Percentiles rank a stretch among this genome's conserved stretches.
phyloP scores from a whole-genome alignment of 2,797 vertebrate species.

The Tolypeutes matacus region DNA sequence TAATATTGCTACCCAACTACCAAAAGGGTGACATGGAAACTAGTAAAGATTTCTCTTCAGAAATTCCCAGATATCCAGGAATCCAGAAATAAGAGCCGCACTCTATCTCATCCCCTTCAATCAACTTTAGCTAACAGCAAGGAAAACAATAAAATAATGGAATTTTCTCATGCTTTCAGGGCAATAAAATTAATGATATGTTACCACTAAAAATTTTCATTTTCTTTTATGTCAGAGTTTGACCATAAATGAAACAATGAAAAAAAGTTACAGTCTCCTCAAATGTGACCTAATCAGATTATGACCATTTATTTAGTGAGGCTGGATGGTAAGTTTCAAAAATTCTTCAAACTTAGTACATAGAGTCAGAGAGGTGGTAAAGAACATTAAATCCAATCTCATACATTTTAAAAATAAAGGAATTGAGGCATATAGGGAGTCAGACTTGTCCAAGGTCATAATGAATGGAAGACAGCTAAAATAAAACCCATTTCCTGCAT shows the following conservation, averaged over 20 bases:
- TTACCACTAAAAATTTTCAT: conserved; percentile 70
- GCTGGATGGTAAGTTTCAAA: conserved; percentile 28
- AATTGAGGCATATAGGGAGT: background rate
- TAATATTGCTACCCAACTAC: background rate
- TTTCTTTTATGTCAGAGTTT: conserved; percentile 72
- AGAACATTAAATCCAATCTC: conserved; percentile 19
- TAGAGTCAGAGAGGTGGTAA: conserved; percentile 18
- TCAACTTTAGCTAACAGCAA: conserved; percentile 72
- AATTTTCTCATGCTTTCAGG: conserved; percentile 68
- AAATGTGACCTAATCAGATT: conserved; percentile 74
- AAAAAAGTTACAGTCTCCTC: conserved; percentile 60
- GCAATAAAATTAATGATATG: conserved; percentile 77
- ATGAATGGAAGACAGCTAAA: conserved; percentile 21
- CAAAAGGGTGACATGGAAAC: background rate
- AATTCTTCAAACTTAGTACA: conserved; percentile 49
- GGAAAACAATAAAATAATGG: conserved; percentile 76
- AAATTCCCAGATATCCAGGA: background rate
- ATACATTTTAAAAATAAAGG: conserved; percentile 51
- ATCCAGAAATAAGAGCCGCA: background rate
- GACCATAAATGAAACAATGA: conserved; percentile 71
- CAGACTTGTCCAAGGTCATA: conserved; percentile 7
- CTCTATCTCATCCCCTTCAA: background rate
- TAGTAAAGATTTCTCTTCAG: background rate
- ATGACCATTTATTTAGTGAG: conserved; percentile 76
- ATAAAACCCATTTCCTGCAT: background rate